Conservation (phyloP, 1,140 invertebrate genomes). For the Uloborus diversus region DNA sequence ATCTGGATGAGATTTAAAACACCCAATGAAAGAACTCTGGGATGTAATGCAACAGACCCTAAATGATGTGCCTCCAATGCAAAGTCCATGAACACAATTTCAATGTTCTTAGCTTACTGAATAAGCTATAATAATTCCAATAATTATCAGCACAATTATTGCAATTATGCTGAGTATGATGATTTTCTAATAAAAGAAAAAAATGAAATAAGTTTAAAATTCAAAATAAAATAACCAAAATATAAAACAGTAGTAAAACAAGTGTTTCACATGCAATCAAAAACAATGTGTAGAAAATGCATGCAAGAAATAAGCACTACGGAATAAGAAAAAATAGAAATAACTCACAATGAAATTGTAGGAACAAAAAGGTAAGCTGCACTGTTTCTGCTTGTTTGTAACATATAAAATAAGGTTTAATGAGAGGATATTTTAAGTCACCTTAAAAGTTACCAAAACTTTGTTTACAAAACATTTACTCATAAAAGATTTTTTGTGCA, state of each 20-base stretch:
- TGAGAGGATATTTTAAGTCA: no score
- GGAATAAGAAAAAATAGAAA: neutral
- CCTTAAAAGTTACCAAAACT: no score
- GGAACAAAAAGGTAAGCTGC: no score
- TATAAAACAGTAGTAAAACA: neutral
- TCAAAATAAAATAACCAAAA: neutral
- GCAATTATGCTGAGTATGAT: slow-evolving; percentile 21
- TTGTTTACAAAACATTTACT: no score
- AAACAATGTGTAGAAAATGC: neutral
- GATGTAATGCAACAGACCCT: no score
- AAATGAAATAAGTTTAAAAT: slow-evolving; percentile 6
- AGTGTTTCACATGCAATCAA: neutral
- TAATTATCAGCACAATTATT: neutral
- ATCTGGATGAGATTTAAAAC: no score
- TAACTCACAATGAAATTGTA: neutral
- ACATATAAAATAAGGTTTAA: neutral
- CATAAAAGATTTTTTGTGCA: no score
- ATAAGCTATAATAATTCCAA: slow-evolving; percentile 29
- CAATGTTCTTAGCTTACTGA: neutral
- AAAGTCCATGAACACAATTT: no score
- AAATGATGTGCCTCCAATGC: no score
- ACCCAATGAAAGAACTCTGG: no score
- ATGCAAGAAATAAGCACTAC: neutral
- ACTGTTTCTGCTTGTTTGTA: neutral
- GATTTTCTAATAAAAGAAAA: slow-evolving; percentile 30